phyloP scores from a whole-genome alignment of 2,797 vertebrate genomes.

The Hemibagrus guttatus region DNA sequence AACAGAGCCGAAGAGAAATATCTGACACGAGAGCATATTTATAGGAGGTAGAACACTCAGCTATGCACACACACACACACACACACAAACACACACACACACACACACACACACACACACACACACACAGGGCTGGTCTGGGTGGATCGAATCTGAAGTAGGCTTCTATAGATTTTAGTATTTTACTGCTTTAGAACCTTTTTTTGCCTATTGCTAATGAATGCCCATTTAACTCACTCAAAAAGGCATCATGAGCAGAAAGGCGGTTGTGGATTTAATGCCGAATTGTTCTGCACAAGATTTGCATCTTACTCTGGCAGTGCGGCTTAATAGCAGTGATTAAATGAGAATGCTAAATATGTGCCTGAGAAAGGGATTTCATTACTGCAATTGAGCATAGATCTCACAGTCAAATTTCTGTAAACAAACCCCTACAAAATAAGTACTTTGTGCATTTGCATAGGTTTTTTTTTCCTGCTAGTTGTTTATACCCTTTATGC shows the following conservation, averaged over 20 bases:
- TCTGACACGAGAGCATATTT: constrained; percentile 58
- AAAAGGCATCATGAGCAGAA: constrained; percentile 36
- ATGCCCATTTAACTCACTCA: constrained; percentile 38
- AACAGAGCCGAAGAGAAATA: constrained; percentile 56
- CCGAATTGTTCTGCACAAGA: constrained; percentile 34
- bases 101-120: constrained; percentile 1
- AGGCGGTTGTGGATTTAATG: constrained; percentile 22
- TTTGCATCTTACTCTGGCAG: constrained; percentile 47
- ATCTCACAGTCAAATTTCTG: constrained; percentile 46
- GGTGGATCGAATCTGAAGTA: constrained; percentile 36
- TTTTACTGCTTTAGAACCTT: constrained; percentile 26
- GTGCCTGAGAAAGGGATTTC: constrained; percentile 42
- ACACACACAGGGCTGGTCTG: constrained; percentile 4
- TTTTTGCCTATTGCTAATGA: constrained; percentile 42
- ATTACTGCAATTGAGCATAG: constrained; percentile 44
- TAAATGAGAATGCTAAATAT: constrained; percentile 50
- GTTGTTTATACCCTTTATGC: constrained; percentile 11
- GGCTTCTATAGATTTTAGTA: constrained; percentile 38
- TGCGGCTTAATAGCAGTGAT: constrained; percentile 50
- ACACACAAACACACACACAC: background rate
- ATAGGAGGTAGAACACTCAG: constrained; percentile 43
- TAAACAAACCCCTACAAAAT: constrained; percentile 46
- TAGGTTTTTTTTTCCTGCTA: constrained; percentile 12
- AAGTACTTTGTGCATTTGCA: constrained; percentile 39
- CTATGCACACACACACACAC: background rate